A percentile compares a stretch with the other conserved stretches of the same genome.
Conservation (phyloP, 2,888 invertebrate genomes). For the Cataglyphis cursor region DNA sequence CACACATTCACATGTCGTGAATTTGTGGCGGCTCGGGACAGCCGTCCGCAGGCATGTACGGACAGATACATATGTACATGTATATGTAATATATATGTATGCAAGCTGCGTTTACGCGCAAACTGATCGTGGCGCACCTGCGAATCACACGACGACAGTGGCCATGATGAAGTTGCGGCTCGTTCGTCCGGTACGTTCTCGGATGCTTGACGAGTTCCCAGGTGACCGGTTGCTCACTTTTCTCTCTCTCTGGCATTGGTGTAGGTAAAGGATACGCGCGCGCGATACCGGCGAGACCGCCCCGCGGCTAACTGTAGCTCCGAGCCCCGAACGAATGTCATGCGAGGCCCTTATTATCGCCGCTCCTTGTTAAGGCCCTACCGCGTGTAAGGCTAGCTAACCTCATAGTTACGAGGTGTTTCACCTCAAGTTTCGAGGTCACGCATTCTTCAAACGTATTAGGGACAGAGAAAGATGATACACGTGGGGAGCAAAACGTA, state of each 20-base stretch:
- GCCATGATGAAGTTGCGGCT: slow-evolving; percentile 43
- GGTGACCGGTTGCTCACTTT: slow-evolving; percentile 38
- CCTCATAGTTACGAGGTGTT: slow-evolving; percentile 36
- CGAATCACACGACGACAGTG: slow-evolving; percentile 29
- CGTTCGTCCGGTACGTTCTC: slow-evolving; percentile 22
- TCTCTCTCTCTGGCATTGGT: slow-evolving; percentile 6
- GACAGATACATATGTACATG: not conserved
- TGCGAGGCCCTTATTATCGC: slow-evolving; percentile 38
- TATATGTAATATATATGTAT: not conserved
- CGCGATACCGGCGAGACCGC: slow-evolving; percentile 7
- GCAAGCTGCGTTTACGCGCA: slow-evolving; percentile 15
- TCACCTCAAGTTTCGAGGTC: slow-evolving; percentile 39
- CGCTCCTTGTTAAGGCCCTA: slow-evolving; percentile 30
- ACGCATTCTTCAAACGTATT: slow-evolving; percentile 8
- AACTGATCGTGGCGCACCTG: slow-evolving; percentile 53
- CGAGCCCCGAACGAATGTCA: slow-evolving; percentile 15
- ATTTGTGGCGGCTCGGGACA: slow-evolving; percentile 21
- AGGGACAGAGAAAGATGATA: not conserved
- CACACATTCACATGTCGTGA: slow-evolving; percentile 41
- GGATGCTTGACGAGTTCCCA: slow-evolving; percentile 31
- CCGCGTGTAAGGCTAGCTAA: not conserved
- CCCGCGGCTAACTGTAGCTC: slow-evolving; percentile 6
- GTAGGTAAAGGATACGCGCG: slow-evolving; percentile 27
- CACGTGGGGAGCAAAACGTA: not conserved
- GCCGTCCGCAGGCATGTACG: slow-evolving; percentile 18